A percentile compares a stretch with the other conserved stretches of the same genome.
Evolutionary conservation across 1,140 invertebrate genomes (phyloP).

Genomic region (Centruroides vittatus): DNA sequence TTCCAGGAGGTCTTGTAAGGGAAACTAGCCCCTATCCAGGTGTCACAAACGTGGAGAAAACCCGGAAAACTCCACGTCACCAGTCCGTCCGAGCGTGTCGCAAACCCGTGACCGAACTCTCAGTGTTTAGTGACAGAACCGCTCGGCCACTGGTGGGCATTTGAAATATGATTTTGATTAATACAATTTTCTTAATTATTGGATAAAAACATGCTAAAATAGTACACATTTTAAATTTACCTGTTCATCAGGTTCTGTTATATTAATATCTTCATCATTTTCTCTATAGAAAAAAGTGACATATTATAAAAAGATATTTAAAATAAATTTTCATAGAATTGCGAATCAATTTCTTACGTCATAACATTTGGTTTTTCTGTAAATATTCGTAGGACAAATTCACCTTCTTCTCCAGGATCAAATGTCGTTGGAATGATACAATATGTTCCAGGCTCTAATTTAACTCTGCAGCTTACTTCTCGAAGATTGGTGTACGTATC

Average conservation of each 20-base stretch:
- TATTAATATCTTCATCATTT: conserved; percentile 14
- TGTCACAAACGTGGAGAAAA: too few relatives aligned
- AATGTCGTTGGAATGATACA: conserved; percentile 97
- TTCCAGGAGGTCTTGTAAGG: too few relatives aligned
- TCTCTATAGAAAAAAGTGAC: conserved; percentile 5
- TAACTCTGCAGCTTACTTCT: conserved; percentile 85
- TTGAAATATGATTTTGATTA: too few relatives aligned
- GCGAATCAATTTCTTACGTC: conserved; percentile 3
- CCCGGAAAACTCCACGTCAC: too few relatives aligned
- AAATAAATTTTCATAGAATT: neutral
- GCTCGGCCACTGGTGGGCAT: too few relatives aligned
- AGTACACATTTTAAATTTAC: neutral
- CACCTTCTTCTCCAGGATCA: conserved; percentile 88
- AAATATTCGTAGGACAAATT: conserved; percentile 91
- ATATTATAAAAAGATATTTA: neutral
- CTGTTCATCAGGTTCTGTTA: conserved; percentile 13
- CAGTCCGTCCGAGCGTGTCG: too few relatives aligned
- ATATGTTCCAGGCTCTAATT: conserved; percentile 81
- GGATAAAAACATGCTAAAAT: too few relatives aligned
- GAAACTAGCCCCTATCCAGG: too few relatives aligned
- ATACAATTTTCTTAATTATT: too few relatives aligned
- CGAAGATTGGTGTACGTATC: conserved; percentile 92
- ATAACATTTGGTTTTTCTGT: conserved; percentile 53
- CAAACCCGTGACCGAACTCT: too few relatives aligned
- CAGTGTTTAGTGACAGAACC: too few relatives aligned